Percentiles rank a stretch among this genome's conserved stretches.
phyloP scores from a whole-genome alignment of 2,113 vertebrate species.

The Clupea harengus region DNA sequence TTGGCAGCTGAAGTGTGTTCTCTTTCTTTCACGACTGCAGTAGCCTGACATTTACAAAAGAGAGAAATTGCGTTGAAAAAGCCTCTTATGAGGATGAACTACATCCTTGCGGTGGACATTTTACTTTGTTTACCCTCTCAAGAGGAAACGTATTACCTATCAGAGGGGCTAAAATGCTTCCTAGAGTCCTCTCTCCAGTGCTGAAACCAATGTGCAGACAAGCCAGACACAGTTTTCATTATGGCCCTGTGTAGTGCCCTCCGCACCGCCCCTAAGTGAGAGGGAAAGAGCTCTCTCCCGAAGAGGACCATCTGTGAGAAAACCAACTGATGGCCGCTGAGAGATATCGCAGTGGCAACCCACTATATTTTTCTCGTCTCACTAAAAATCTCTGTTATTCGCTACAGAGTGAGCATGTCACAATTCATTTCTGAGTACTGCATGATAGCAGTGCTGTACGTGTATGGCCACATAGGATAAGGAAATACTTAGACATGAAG shows the following conservation, averaged over 20 bases:
- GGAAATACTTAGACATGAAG: not conserved
- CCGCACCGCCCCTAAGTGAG: not conserved
- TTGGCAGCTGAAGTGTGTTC: conserved; percentile 1
- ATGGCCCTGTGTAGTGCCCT: not conserved
- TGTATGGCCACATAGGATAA: no score
- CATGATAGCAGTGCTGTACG: not conserved
- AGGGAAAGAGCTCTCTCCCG: not conserved
- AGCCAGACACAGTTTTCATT: not conserved
- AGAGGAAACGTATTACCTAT: not conserved
- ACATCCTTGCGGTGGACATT: not conserved
- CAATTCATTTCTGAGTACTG: not conserved
- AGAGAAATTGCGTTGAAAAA: conserved; percentile 21
- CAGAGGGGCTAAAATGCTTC: conserved; percentile 1
- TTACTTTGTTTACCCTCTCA: conserved; percentile 1
- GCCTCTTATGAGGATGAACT: not conserved
- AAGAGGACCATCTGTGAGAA: not conserved
- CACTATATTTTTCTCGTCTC: not conserved
- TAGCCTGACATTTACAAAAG: conserved; percentile 29
- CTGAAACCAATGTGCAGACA: not conserved
- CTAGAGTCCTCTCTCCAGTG: not conserved
- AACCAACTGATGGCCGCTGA: not conserved
- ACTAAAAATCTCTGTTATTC: not conserved
- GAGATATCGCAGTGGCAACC: not conserved
- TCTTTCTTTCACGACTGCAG: not conserved
- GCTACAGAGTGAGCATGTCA: not conserved